Evolutionary conservation across 1,140 invertebrate genomes (phyloP).

Genomic region (Scaptomyza pallida): DNA sequence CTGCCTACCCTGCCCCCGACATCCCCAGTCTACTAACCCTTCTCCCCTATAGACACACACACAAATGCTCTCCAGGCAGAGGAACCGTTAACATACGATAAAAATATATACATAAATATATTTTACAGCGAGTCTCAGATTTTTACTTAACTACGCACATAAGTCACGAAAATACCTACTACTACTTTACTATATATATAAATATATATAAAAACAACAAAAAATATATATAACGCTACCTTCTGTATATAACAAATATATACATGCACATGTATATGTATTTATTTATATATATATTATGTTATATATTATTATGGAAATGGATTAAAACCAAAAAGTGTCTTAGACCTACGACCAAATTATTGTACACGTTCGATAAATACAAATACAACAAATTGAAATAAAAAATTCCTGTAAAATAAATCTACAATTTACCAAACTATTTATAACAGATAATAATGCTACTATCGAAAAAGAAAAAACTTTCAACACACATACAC

Average conservation of each 20-base stretch:
- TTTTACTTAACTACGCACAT: slow-evolving; percentile 82
- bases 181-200: slow-evolving; percentile 45
- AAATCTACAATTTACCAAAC: slow-evolving; percentile 47
- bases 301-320: slow-evolving; percentile 52
- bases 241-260: slow-evolving; percentile 71
- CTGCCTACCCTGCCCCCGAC: slow-evolving; percentile 5
- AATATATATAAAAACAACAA: slow-evolving; percentile 4
- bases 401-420: slow-evolving; percentile 53
- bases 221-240: slow-evolving; percentile 43
- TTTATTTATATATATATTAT: slow-evolving; percentile 50
- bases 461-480: slow-evolving; percentile 7
- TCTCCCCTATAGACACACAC: background rate
- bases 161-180: slow-evolving; percentile 67
- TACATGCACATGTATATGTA: slow-evolving; percentile 46
- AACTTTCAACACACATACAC: slow-evolving; percentile 16
- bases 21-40: background rate
- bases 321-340: slow-evolving; percentile 80
- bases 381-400: slow-evolving; percentile 5
- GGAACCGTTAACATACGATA: slow-evolving; percentile 29
- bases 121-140: slow-evolving; percentile 78
- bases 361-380: slow-evolving; percentile 58
- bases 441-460: slow-evolving; percentile 47
- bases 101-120: slow-evolving; percentile 14
- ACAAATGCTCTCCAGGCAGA: slow-evolving; percentile 9
- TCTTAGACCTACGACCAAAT: slow-evolving; percentile 82